A percentile compares a stretch with the other conserved stretches of the same genome.
These are phyloP conservation scores for Caenorhabditis elegans DNA, from an alignment of 1,140 invertebrate species.

Conservation along the genomic window DNA sequence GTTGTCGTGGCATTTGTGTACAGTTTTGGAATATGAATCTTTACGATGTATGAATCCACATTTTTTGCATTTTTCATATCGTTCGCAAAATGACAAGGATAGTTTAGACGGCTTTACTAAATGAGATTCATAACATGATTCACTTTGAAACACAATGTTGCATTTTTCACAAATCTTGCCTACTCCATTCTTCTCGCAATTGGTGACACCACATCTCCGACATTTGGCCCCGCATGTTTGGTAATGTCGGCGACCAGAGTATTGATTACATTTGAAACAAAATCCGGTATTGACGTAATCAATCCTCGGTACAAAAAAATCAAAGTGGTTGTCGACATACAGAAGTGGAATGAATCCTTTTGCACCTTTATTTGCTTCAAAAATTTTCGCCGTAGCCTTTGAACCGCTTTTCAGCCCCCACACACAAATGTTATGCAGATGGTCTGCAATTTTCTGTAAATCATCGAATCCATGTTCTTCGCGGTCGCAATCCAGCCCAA, in stretches of 20 bases:
- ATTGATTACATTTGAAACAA: background rate
- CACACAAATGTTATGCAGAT: background rate
- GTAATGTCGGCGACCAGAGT: background rate
- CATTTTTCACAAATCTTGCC: background rate
- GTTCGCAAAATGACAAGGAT: no score
- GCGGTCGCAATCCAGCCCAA: background rate
- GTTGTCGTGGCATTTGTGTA: no score
- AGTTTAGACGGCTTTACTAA: no score
- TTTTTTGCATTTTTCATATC: no score
- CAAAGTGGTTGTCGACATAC: background rate
- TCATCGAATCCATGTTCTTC: background rate
- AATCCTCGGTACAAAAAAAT: background rate
- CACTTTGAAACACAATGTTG: background rate
- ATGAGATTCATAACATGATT: background rate
- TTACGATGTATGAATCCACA: no score
- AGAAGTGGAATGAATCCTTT: background rate
- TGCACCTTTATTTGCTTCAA: background rate
- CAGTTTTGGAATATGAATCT: no score
- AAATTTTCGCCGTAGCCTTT: background rate
- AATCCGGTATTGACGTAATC: background rate
- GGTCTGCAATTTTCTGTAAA: background rate
- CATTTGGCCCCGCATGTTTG: background rate
- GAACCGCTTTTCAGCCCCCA: background rate
- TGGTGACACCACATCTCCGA: background rate
- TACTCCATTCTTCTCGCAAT: background rate